Evolutionary conservation across 2,888 invertebrate genomes (phyloP).

Genomic region (Sicus ferrugineus): DNA sequence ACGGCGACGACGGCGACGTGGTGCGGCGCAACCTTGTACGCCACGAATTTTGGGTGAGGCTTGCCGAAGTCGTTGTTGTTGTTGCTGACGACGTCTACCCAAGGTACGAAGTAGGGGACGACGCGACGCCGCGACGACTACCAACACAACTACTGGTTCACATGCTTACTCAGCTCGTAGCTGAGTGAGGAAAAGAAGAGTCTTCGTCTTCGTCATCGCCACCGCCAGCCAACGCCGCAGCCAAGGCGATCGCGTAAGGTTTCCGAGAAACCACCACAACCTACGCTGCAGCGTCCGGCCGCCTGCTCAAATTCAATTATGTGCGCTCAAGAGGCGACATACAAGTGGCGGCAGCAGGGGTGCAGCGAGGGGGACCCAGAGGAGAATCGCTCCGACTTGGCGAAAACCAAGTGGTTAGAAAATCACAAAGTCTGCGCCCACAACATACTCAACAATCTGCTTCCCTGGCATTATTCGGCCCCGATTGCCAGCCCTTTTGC

Average conservation of each 20-base stretch:
- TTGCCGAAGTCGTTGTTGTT: neutral
- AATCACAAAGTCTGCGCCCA: too few species aligned
- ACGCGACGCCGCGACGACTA: neutral
- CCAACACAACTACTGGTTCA: neutral
- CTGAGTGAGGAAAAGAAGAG: neutral
- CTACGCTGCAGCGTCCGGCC: constrained; percentile 36
- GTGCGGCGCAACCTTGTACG: constrained; percentile 30
- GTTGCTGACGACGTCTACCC: neutral
- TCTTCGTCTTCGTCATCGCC: constrained; percentile 1
- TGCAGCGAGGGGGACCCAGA: neutral
- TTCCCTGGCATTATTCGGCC: too few species aligned
- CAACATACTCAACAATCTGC: too few species aligned
- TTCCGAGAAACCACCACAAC: constrained; percentile 51
- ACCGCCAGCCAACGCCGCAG: neutral
- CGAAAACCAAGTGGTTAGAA: too few species aligned
- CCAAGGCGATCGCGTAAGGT: constrained; percentile 26
- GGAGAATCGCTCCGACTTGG: too few species aligned
- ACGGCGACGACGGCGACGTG: too few species aligned
- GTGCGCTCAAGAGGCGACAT: neutral
- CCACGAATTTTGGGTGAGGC: constrained; percentile 34
- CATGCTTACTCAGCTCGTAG: neutral
- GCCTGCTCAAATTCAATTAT: constrained; percentile 26
- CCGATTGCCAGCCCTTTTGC: too few species aligned
- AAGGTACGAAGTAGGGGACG: constrained; percentile 12
- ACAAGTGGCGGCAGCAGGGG: neutral